Percentiles rank a stretch among this genome's conserved stretches.
Conservation (phyloP, 2,888 invertebrate genomes). For the Orthosia gracilis region DNA sequence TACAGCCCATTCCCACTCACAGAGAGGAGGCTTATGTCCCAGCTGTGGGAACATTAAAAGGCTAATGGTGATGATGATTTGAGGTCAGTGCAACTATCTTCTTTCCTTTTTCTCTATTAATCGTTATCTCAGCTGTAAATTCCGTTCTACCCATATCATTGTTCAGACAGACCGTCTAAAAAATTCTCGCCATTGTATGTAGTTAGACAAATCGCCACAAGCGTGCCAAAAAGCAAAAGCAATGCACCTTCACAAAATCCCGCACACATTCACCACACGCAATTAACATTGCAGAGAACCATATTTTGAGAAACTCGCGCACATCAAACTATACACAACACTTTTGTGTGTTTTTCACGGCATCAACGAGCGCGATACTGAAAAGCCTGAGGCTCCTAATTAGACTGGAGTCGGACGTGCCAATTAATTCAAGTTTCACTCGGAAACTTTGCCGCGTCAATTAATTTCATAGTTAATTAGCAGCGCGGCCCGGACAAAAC, state of each 20-base stretch:
- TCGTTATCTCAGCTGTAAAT: not conserved
- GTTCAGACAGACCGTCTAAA: not conserved
- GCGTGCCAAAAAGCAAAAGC: slow-evolving; percentile 17
- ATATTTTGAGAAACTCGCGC: slow-evolving; percentile 68
- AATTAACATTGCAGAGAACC: slow-evolving; percentile 69
- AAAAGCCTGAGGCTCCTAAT: slow-evolving; percentile 91
- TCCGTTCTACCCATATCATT: not conserved
- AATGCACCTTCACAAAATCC: slow-evolving; percentile 39
- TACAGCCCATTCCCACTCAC: too few relatives aligned
- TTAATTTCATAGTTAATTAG: slow-evolving; percentile 92
- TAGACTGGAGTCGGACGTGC: slow-evolving; percentile 91
- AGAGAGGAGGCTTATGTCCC: too few relatives aligned
- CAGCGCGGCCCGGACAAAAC: slow-evolving; percentile 86
- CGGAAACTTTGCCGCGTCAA: slow-evolving; percentile 91
- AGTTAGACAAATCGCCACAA: slow-evolving; percentile 1
- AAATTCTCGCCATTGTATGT: not conserved
- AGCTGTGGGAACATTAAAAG: too few relatives aligned
- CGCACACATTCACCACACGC: slow-evolving; percentile 66
- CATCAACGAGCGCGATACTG: slow-evolving; percentile 88
- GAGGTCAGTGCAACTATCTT: not conserved
- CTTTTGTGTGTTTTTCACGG: slow-evolving; percentile 90
- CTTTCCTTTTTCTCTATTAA: not conserved
- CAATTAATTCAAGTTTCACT: slow-evolving; percentile 92
- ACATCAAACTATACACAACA: slow-evolving; percentile 79
- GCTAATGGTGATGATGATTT: too few relatives aligned